phyloP scores from a whole-genome alignment of 2,113 vertebrate genomes.

The Oryzias celebensis region DNA sequence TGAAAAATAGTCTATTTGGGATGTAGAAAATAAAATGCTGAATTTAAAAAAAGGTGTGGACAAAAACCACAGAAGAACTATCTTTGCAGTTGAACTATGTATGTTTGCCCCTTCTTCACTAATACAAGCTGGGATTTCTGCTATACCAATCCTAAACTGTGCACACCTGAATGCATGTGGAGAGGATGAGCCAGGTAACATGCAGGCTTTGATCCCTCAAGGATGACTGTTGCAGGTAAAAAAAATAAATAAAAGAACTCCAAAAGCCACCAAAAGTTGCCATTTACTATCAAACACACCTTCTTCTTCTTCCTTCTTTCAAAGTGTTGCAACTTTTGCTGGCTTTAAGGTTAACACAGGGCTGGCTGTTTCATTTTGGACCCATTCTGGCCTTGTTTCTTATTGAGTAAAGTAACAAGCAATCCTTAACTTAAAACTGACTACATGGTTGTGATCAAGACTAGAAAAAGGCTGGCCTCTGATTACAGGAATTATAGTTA shows the following conservation, averaged over 20 bases:
- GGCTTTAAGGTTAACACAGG: background rate
- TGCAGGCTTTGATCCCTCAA: slow-evolving; percentile 17
- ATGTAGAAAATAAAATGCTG: too few species aligned
- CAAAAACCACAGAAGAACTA: background rate
- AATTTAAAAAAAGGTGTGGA: too few species aligned
- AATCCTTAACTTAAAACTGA: background rate
- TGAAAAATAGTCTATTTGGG: too few species aligned
- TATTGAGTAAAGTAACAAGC: background rate
- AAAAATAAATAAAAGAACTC: slow-evolving; percentile 10
- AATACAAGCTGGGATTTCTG: slow-evolving; percentile 3
- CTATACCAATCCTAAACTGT: background rate
- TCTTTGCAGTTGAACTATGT: slow-evolving; percentile 3
- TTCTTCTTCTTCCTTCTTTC: too few species aligned
- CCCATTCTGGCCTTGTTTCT: slow-evolving; percentile 3
- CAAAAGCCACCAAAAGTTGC: slow-evolving; percentile 10
- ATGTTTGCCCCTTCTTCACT: slow-evolving; percentile 3
- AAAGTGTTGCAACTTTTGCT: too few species aligned
- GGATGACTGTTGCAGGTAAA: slow-evolving; percentile 2
- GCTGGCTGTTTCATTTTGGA: background rate
- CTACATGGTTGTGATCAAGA: too few species aligned
- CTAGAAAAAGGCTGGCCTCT: too few species aligned
- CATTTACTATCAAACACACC: slow-evolving; percentile 3
- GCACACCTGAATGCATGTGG: background rate
- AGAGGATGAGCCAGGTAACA: background rate
- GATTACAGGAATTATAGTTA: too few species aligned